Base-by-base conservation (phyloP, 2,113 vertebrate genomes). In the cat (Felis catus) region DNA sequence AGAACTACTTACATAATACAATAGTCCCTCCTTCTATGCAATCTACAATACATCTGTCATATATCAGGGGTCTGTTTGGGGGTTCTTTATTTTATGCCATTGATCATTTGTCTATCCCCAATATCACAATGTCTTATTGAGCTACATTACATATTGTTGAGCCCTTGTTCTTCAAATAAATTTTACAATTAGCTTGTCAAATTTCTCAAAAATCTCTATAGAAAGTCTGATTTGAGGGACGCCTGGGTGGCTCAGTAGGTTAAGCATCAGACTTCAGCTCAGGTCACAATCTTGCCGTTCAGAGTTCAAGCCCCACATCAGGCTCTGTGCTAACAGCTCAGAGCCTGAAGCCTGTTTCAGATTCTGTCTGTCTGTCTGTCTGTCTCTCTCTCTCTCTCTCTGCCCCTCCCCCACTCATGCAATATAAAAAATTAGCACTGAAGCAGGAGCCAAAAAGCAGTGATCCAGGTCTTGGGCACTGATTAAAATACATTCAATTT, bases 381-480 rank as follows among this genome's bases (percentile, higher is more conserved):
- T 45, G 7, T 45, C 41, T 7, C 45, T 45, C 1, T 45, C 45
- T 45, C 45, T 45, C 45, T 45, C 45, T 45, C 45, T 45, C 45
- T 45, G 45, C 8, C 8, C 45, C 45, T 45, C 45, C 8, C 45
- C 45, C 45, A 45, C 7, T 45, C 45, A 9, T 45, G 45, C 45
- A 85, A 93, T 65, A 63, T 36, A 66, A 70, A 58, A 36, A 66
- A 48, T 80, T 3, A 91, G 19, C 23, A 73, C 73, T 90, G 68
- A 88, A 80, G 31, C 11, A 81, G 51, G 45, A 96, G 13, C 83
- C 88, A 55, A 95, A 95, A 96, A 83, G 27, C 48, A 51, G n/a
- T 18, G 74, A 84, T 53, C 33, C 2, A 73, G 70, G 10, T 41
- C 41, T 61, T 90, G n/a, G 91, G 31, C 48, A 88, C 55, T 33